Evolutionary conservation across 2,888 invertebrate species (phyloP), one percentile per base, ranked within the genome.

Genomic region (Lochmaea capreae): DNA sequence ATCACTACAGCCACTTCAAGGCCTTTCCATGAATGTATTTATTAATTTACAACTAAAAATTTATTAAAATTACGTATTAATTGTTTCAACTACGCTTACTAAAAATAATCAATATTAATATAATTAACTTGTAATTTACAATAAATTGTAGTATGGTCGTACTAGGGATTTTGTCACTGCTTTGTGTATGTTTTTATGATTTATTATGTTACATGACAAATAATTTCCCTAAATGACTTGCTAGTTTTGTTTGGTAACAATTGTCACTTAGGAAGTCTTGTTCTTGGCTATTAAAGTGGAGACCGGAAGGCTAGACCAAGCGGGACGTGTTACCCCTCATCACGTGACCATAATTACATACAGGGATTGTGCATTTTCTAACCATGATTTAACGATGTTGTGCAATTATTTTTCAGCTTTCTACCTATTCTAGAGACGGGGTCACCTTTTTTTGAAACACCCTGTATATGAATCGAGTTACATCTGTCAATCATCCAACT

Each of bases 271-370:
- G 16, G 16, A 54, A 16, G 9, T 54, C 2, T 18, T 54, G 16
- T 54, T 54, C 54, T 54, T 5, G 54, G 16, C 54, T 54, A 54
- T 54, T 54, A 54, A 54, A 18, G 16, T 54, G 54, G 18, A 54
- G 54, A 54, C 54, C 54, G 18, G 16, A 54, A 16, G 54, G 16
- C 54, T 54, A 54, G 54, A 54, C 54, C 18, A 54, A 54, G 16
- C n/a, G 54, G 18, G 16, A 10, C 16, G 3, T 18, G 8, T 18
- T 9, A 54, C 54, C 54, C 54, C 18, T 54, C 16, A 18, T 54
- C 54, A 54, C 54, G 54, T 54, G 54, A 54, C 54, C 16, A 16
- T 54, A 16, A 54, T 54, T 18, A 54, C 16, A 54, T 18, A 54
- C 54, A 16, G 16, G 10, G 18, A 54, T 18, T 54, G 54, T 54